Evolutionary conservation across 2,797 vertebrate genomes (phyloP), one percentile per base, ranked within the genome.

Genomic region (Fistularia commersonii): DNA sequence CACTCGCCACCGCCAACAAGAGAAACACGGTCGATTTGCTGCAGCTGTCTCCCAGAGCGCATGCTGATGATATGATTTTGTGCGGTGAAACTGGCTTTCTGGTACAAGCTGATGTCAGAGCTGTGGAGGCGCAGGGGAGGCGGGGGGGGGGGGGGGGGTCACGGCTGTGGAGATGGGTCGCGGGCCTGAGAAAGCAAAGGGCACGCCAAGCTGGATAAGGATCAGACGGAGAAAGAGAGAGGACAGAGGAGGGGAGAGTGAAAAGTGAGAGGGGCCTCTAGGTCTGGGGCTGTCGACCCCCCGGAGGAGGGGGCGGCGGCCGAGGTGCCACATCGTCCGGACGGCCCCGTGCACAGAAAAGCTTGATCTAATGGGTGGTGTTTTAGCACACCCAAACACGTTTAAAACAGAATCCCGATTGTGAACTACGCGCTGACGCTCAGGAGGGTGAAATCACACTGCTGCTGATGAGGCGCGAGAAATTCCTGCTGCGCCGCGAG

Each of bases 341-440:
- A 83, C 74, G 59, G 70, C 42, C 51, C 35, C 55, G 69, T 84
- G 77, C 87, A 90, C 83, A 86, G 49, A 80, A 81, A 85, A 85
- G 86, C 63, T 57, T 82, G 88, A 91, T 83, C 84, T 90, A 87
- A 92, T 85, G 76, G 79, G 50, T 64, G 71, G 13, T 40, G 76
- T 49, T 51, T 45, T 51, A 40, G 64, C 64, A 50, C 53, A 57
- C 8, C 34, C 47, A 42, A 53, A 63, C 37, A 41, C 31, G 40
- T 42, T 14, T 40, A 33, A 33, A 9, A 13, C 5, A 14, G 41
- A 8, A 32, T 42, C 50, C 41, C 2, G 4, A 23, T 23, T 23
- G 23, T 23, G 23, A 23, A 23, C 23, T 23, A 2, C 23, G 23
- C 4, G 23, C 23, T 2, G 23, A 23, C 23, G 23, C 23, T 23